Conservation (phyloP, 1,140 invertebrate genomes). For the Gonioctena quinquepunctata region DNA sequence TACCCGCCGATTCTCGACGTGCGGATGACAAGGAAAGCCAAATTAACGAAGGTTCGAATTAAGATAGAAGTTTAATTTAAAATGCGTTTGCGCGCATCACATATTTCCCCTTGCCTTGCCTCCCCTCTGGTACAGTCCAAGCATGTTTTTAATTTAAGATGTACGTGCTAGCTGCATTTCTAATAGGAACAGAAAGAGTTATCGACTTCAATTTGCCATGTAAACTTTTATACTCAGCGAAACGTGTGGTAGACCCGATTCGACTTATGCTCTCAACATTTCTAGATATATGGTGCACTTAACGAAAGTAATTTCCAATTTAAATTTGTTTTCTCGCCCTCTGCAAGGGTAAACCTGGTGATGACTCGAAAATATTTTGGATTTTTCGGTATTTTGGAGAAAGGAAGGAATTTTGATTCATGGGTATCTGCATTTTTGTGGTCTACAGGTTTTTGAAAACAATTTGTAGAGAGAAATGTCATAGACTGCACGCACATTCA, state of each 20-base stretch:
- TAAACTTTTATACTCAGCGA: conserved; percentile 29
- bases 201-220: conserved; percentile 27
- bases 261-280: not conserved
- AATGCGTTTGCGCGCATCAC: conserved; percentile 23
- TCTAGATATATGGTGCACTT: not conserved
- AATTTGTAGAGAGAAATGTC: too few relatives aligned
- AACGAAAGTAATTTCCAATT: not conserved
- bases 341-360: too few relatives aligned
- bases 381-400: too few relatives aligned
- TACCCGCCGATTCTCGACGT: not conserved
- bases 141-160: conserved; percentile 43
- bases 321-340: not conserved
- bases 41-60: conserved; percentile 26
- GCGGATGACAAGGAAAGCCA: conserved; percentile 1
- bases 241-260: conserved; percentile 18
- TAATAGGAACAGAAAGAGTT: conserved; percentile 13
- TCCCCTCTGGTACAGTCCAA: conserved; percentile 28
- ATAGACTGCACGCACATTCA: too few relatives aligned
- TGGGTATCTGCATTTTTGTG: too few relatives aligned
- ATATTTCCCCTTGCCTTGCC: conserved; percentile 1
- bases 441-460: too few relatives aligned
- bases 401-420: too few relatives aligned
- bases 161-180: conserved; percentile 29
- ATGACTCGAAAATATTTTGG: too few relatives aligned
- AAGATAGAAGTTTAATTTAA: conserved; percentile 32